Base-by-base conservation (phyloP, 2,113 vertebrate genomes). In the Sander lucioperca region DNA sequence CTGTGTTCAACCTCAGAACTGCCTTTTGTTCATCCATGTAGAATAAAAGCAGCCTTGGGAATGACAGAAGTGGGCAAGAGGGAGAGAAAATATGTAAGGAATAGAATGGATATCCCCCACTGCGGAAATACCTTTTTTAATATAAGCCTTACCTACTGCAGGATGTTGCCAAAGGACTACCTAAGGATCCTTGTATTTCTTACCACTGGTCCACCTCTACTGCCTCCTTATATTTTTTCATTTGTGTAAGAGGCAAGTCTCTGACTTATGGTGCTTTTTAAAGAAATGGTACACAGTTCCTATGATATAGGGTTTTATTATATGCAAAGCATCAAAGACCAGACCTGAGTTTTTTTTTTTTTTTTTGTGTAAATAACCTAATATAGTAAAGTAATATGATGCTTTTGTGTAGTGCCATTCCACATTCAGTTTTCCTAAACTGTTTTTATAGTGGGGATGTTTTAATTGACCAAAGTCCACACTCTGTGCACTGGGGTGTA, bases 1-100 rank as follows among this genome's bases (percentile, higher is more conserved):
- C 74, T 74, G 67, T 91, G 87, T 88, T 80, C 77, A 83, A 15
- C 61, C 50, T 80, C 51, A 72, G 65, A 67, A 70, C 63, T 83
- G 75, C 43, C 87, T 82, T 79, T 82, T 84, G 82, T 86, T 89
- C 83, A 91, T 87, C 68, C 82, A 91, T 90, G 86, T 86, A 81
- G 90, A 91, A 89, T 91, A 90, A 91, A 85, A 90, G 83, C 87
- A 85, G 78, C 81, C 81, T 69, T 85, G 78, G 86, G 80, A 89
- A 77, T 70, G 80, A 67, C 72, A 86, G 39, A 64, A 88, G 68
- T 33, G 62, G 72, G 68, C 36, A 82, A 59, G 57, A 67, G 48
- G 68, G 71, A 87, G 57, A 73, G 58, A 77, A 74, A 72, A 67
- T 65, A 63, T 79, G 70, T 19, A 6, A 74, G 48, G 64, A 70